Conservation (phyloP, 2,888 invertebrate genomes). For the Drosophila algonquin region DNA sequence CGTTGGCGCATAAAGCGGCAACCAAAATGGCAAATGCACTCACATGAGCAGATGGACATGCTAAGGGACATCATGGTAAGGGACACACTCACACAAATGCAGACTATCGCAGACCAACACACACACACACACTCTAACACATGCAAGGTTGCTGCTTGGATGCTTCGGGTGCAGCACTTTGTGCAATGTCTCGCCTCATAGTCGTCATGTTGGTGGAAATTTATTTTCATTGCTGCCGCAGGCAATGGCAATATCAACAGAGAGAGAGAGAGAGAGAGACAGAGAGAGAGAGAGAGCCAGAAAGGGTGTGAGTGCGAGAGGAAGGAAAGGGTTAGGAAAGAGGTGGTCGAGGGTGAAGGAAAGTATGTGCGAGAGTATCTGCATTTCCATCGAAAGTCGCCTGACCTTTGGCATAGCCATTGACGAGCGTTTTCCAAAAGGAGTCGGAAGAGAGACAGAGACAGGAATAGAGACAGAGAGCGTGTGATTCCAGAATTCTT, state of each 20-base stretch:
- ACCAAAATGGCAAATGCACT: conserved; percentile 71
- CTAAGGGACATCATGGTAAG: conserved; percentile 40
- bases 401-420: conserved; percentile 36
- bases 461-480: not conserved
- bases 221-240: conserved; percentile 78
- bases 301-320: not conserved
- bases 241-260: conserved; percentile 59
- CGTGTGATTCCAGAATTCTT: not conserved
- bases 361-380: conserved; percentile 7
- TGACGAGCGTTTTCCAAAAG: conserved; percentile 1
- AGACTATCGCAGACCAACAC: not conserved
- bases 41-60: conserved; percentile 46
- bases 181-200: conserved; percentile 71
- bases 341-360: not conserved
- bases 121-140: conserved; percentile 3
- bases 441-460: conserved; percentile 10
- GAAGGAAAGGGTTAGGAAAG: not conserved
- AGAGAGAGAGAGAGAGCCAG: not conserved
- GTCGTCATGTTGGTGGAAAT: conserved; percentile 73
- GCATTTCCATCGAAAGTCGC: conserved; percentile 32
- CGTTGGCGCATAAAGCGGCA: conserved; percentile 70
- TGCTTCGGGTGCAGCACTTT: conserved; percentile 63
- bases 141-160: not conserved
- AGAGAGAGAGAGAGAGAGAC: conserved; percentile 3
- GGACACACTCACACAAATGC: conserved; percentile 26